Evolutionary conservation across 2,888 invertebrate genomes (phyloP), one percentile per base, ranked within the genome.

Genomic region (Tridacna crocea): DNA sequence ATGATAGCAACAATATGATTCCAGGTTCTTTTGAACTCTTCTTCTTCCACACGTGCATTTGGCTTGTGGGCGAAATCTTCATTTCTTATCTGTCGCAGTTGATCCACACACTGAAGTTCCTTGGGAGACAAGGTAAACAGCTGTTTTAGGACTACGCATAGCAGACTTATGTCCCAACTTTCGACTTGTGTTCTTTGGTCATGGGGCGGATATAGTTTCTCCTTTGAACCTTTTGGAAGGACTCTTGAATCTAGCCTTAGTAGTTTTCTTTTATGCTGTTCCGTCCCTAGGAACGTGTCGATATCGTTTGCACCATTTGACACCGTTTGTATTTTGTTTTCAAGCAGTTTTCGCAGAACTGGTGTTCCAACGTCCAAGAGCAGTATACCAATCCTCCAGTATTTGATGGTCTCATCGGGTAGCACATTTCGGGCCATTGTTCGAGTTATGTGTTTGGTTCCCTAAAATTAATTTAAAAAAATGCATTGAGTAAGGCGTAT

Each of bases 121-220:
- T 51, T 0, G 0, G 47, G 70, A 4, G 70, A 19, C 12, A 51
- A n/a, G 15, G 4, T 26, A 13, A 22, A 48, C 22, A 48, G 15
- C 22, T 70, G 19, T 24, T 51, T 70, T 15, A 70, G 22, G 0
- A 70, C 51, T 24, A 51, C 51, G 24, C 70, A 70, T 22, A 70
- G 22, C 51, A 70, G 70, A 51, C 51, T 70, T 70, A 70, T 51
- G 51, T 70, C 70, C 70, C 70, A 70, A 51, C 51, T 70, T 51
- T 70, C 70, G 3, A 70, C 22, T 22, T 70, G 12, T 12, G 70
- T 51, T 51, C 24, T 47, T 19, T 22, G 13, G 17, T 26, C 24
- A 24, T 26, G 4, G 10, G 70, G 26, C 1, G 70, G 70, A 51
- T 70, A 70, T 3, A 70, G 15, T n/a, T 51, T 70, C 6, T 70